phyloP scores from a whole-genome alignment of 2,797 vertebrate genomes.

The Sebastiscus albofasciatus region DNA sequence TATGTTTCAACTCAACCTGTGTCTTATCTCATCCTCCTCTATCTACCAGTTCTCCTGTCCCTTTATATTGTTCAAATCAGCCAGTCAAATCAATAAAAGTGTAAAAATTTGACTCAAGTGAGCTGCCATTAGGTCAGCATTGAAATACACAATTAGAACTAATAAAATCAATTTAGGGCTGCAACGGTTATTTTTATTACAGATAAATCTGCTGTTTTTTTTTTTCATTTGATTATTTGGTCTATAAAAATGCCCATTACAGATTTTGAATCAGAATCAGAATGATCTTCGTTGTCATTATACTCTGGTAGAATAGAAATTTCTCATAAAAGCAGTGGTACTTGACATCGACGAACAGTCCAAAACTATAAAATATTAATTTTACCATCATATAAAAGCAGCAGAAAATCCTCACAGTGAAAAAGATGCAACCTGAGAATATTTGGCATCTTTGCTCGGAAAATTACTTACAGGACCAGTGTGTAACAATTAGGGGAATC shows the following conservation, averaged over 20 bases:
- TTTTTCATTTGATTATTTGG: background rate
- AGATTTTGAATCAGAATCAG: too few relatives aligned
- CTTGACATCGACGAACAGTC: background rate
- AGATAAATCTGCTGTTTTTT: background rate
- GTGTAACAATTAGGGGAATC: too few relatives aligned
- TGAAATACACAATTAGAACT: background rate
- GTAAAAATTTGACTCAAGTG: accelerated
- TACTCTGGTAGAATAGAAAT: too few relatives aligned
- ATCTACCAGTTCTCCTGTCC: background rate
- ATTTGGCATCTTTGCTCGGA: background rate
- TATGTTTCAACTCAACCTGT: background rate
- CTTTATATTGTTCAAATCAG: background rate
- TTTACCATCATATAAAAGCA: background rate
- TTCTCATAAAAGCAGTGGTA: accelerated
- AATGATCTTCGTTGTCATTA: too few relatives aligned
- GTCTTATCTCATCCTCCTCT: background rate
- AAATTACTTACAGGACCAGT: background rate
- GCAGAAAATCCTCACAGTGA: background rate
- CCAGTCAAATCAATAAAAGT: background rate
- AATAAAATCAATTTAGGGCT: background rate
- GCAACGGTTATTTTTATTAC: background rate
- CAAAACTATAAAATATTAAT: background rate
- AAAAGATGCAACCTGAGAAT: background rate
- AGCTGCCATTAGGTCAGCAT: background rate
- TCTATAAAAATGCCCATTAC: background rate